Evolutionary conservation across 2,888 invertebrate species (phyloP), one percentile per base, ranked within the genome.

Genomic region (Machimus atricapillus): DNA sequence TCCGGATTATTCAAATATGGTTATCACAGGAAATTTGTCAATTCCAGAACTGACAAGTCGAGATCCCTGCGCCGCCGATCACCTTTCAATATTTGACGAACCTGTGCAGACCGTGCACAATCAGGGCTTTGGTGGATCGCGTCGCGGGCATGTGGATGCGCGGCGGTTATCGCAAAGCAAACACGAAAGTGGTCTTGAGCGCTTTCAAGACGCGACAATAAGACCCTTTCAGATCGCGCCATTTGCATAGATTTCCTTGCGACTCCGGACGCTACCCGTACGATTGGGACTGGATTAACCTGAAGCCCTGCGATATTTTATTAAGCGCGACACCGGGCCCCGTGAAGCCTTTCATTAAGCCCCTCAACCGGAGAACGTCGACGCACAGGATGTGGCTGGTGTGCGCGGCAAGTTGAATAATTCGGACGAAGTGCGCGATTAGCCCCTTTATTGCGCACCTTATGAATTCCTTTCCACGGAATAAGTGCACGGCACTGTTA

Each of bases 161-260:
- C 82, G 12, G 82, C 12, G 16, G 12, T 66, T 83, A 83, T 83
- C 82, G 66, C n/a, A 83, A 83, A 40, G 14, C 66, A 83, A 83
- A 83, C 82, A 83, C 14, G 23, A 23, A 19, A 27, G 12, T 81
- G 19, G 78, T 78, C 27, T 79, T 79, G 23, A 31, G n/a, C 23
- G 19, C 52, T 79, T 52, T 78, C 1, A 23, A 43, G 43, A 27
- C 1, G 82, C 37, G 46, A 85, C 85, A 85, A 85, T 85, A 43
- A 74, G 34, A 85, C 85, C 85, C 58, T 74, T 85, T 74, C 43
- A 79, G 37, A 27, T 16, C 43, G 37, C 34, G 7, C 27, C 74
- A 85, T 85, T 85, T 85, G 85, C 85, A 85, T 85, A 85, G 43
- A 14, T 74, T 85, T 85, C n/a, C 74, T 66, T n/a, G 19, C 16